Conservation (phyloP, 2,888 invertebrate species). For the Gari tellinella region DNA sequence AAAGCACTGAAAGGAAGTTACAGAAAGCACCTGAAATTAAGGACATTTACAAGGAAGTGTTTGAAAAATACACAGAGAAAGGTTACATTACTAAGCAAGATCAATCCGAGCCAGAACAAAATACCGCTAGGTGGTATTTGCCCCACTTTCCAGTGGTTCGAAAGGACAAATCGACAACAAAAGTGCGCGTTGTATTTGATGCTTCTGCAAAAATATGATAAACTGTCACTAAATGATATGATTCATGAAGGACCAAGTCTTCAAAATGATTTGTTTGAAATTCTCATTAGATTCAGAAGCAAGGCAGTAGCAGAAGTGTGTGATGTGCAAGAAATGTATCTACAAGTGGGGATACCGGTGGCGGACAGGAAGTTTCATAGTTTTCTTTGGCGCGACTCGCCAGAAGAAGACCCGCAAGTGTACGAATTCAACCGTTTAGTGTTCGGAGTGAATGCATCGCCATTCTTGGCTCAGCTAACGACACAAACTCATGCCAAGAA, state of each 20-base stretch:
- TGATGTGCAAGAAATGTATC: slow-evolving; percentile 56
- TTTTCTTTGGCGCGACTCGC: slow-evolving; percentile 35
- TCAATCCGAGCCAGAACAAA: neutral
- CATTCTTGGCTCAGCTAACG: slow-evolving; percentile 57
- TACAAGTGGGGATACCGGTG: slow-evolving; percentile 15
- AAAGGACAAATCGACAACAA: slow-evolving; percentile 40
- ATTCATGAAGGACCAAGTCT: slow-evolving; percentile 60
- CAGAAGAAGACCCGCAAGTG: slow-evolving; percentile 11
- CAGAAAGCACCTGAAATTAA: slow-evolving; percentile 22
- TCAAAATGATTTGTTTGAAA: slow-evolving; percentile 52
- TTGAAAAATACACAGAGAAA: slow-evolving; percentile 42
- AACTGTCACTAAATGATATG: slow-evolving; percentile 43
- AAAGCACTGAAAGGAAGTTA: slow-evolving; percentile 42
- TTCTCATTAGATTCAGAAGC: slow-evolving; percentile 50
- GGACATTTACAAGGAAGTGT: slow-evolving; percentile 25
- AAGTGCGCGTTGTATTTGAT: slow-evolving; percentile 59
- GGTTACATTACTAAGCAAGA: slow-evolving; percentile 39
- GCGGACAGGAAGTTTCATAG: slow-evolving; percentile 29
- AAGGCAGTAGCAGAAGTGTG: slow-evolving; percentile 39
- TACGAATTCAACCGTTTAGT: slow-evolving; percentile 52
- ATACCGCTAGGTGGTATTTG: slow-evolving; percentile 39
- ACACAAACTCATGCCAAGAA: slow-evolving; percentile 43
- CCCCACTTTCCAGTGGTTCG: slow-evolving; percentile 55
- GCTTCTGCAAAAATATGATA: slow-evolving; percentile 40
- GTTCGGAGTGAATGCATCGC: slow-evolving; percentile 63